Conservation (phyloP, 2,888 invertebrate species). For the Cataglyphis livida region DNA sequence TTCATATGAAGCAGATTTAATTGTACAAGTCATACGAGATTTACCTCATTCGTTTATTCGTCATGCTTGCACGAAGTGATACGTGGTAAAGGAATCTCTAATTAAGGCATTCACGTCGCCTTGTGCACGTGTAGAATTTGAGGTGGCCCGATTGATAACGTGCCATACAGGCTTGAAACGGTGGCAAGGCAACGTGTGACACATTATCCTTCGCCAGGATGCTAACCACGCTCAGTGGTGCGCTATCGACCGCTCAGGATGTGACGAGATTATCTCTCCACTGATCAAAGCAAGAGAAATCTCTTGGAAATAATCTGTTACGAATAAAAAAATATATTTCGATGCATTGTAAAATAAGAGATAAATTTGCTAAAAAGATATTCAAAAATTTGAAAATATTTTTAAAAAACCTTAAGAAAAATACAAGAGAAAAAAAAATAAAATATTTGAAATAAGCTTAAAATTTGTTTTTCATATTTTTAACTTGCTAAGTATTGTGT, state of each 20-base stretch:
- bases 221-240: constrained; percentile 38
- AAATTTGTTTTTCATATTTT: neutral
- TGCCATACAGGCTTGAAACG: constrained; percentile 42
- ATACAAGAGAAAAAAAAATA: neutral
- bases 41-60: neutral
- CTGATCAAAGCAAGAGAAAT: constrained; percentile 18
- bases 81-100: constrained; percentile 46
- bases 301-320: neutral
- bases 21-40: neutral
- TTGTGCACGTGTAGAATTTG: constrained; percentile 49
- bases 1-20: neutral
- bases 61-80: neutral
- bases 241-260: constrained; percentile 31
- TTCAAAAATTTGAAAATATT: neutral
- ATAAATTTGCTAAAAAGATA: neutral
- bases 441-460: neutral
- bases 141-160: constrained; percentile 52
- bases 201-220: constrained; percentile 50
- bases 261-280: constrained; percentile 20
- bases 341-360: neutral
- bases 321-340: constrained; percentile 5
- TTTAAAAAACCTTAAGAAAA: neutral
- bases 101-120: constrained; percentile 48
- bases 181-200: constrained; percentile 43
- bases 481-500: neutral